Base-by-base conservation (phyloP, 2,888 invertebrate genomes). In the Hypena proboscidalis region DNA sequence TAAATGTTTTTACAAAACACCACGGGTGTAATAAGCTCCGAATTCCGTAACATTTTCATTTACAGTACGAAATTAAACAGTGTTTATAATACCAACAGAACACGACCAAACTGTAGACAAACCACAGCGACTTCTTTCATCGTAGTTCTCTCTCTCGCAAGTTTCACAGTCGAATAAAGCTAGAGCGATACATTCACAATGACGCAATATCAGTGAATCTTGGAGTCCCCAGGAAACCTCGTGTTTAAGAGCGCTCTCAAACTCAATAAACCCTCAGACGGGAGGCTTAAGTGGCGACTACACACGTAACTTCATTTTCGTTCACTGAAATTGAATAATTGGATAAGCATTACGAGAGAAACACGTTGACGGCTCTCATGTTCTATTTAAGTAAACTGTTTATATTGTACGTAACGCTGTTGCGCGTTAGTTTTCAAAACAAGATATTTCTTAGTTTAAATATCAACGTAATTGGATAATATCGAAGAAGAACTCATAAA, bases 291-390 rank as follows among this genome's bases (percentile, higher is more conserved):
- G 73, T 75, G 72, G 69, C 61, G 67, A 63, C 67, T 70, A 70
- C 75, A 69, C 63, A 69, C 65, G 68, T 77, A 77, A 77, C 72
- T 72, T 70, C 51, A 71, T 78, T 80, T 70, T 61, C 60, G 54
- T 59, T 61, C 63, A 60, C 59, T 59, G 47, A 61, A 66, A 61
- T 57, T 52, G 54, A 62, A 58, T 62, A 61, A 67, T 64, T 60
- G 49, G 50, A 61, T 63, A 58, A 62, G 53, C 43, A 50, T 50
- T 46, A 57, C 38, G 45, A 50, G 45, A 52, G 47, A 49, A 52
- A 58, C 63, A 61, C 42, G 48, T 51, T 61, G 51, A 46, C 47
- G 20, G 31, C 26, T 54, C 45, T 40, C 20, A 19, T 37, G 30
- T 41, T 23, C 20, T 21, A 32, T 45, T 41, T 36, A 27, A 36